phyloP scores from a whole-genome alignment of 1,140 invertebrate species.

The Bombus turneri region DNA sequence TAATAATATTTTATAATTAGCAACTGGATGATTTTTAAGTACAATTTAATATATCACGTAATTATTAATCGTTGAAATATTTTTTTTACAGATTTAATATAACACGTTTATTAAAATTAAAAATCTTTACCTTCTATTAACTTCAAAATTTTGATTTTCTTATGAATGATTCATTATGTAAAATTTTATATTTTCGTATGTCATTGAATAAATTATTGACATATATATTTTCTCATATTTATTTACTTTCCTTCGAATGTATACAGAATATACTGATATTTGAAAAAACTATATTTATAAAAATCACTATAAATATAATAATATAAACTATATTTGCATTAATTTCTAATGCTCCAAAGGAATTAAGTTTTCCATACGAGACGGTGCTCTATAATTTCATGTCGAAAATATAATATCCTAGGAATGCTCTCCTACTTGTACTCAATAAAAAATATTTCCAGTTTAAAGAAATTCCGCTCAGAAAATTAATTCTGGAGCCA shows the following conservation, averaged over 20 bases:
- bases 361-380: constrained; percentile 3
- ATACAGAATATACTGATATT: constrained; percentile 21
- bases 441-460: constrained; percentile 23
- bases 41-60: too few species aligned
- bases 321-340: background rate
- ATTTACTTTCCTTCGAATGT: constrained; percentile 29
- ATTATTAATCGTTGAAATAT: too few species aligned
- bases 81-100: background rate
- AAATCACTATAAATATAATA: constrained; percentile 37
- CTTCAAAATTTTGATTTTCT: background rate
- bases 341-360: background rate
- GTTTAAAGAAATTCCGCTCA: background rate
- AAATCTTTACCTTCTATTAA: background rate
- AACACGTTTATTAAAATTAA: background rate
- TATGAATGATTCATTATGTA: background rate
- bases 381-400: constrained; percentile 13
- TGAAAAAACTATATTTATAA: constrained; percentile 53
- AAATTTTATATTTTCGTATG: background rate
- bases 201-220: background rate
- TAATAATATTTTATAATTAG: too few species aligned
- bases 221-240: background rate
- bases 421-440: background rate
- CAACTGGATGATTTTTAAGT: too few species aligned
- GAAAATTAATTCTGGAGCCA: background rate
- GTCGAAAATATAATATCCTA: constrained; percentile 36